Conservation (phyloP, 2,888 invertebrate genomes). For the Cotesia congregata region DNA sequence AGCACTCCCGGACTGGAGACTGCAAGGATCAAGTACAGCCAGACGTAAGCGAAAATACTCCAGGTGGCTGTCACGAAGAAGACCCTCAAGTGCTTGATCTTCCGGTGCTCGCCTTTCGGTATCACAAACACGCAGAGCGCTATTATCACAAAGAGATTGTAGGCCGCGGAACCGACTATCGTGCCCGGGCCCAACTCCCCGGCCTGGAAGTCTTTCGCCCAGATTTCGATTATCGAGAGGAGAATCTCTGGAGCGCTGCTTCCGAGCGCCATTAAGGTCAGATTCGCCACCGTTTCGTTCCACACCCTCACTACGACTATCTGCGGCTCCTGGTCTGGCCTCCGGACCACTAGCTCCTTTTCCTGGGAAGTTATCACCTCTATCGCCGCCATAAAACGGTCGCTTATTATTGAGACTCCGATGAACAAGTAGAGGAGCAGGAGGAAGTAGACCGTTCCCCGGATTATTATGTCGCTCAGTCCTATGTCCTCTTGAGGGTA, state of each 20-base stretch:
- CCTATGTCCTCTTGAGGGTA: constrained; percentile 83
- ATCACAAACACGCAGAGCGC: constrained; percentile 94
- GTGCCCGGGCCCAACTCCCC: constrained; percentile 98
- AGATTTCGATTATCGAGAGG: constrained; percentile 97
- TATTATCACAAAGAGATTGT: constrained; percentile 98
- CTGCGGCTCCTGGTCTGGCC: constrained; percentile 88
- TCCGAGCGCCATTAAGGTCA: constrained; percentile 98
- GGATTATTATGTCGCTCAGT: constrained; percentile 82
- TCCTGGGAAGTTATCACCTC: constrained; percentile 99
- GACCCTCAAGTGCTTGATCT: constrained; percentile 95
- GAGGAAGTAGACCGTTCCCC: constrained; percentile 93
- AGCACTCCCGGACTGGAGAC: constrained; percentile 89
- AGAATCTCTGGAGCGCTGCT: constrained; percentile 99
- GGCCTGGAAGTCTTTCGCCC: constrained; percentile 93
- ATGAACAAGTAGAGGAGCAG: constrained; percentile 95
- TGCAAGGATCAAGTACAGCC: constrained; percentile 96
- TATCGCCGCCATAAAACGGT: constrained; percentile 99
- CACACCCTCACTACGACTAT: constrained; percentile 95
- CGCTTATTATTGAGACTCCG: constrained; percentile 98
- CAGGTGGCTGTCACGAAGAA: constrained; percentile 98
- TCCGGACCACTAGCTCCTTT: constrained; percentile 92
- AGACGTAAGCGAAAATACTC: constrained; percentile 98
- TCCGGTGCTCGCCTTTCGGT: constrained; percentile 91
- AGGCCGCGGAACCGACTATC: constrained; percentile 98
- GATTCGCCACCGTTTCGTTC: constrained; percentile 99